Conservation (phyloP, 2,113 vertebrate species). For the Phalacrocorax brasilianus region DNA sequence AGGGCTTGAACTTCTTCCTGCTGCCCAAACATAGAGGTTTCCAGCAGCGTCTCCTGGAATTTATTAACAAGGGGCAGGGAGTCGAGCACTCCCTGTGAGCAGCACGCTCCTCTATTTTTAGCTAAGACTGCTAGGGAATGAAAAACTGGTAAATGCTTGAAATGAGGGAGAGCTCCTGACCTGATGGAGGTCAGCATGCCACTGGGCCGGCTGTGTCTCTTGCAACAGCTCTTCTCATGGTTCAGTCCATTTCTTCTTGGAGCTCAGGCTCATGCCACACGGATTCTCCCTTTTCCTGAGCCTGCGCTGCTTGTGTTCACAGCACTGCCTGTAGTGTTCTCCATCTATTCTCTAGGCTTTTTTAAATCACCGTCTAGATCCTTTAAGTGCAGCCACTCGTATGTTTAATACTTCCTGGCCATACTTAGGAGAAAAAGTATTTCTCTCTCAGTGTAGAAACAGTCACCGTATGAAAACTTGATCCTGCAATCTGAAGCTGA, state of each 20-base stretch:
- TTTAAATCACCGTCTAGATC: not conserved
- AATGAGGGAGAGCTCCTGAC: not conserved
- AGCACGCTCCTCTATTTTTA: not conserved
- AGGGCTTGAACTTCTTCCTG: not conserved
- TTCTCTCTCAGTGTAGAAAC: not conserved
- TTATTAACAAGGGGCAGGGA: not conserved
- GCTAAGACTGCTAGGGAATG: not conserved
- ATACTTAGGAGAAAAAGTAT: not conserved
- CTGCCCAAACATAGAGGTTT: not conserved
- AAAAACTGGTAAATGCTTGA: not conserved
- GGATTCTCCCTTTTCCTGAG: not conserved
- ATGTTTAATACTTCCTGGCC: not conserved
- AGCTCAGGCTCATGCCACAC: not conserved
- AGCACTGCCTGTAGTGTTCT: not conserved
- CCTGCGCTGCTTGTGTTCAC: not conserved
- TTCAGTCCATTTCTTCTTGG: not conserved
- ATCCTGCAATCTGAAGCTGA: not conserved
- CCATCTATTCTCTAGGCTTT: not conserved
- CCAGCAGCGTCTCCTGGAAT: not conserved
- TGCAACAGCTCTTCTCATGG: not conserved
- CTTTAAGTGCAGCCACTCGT: not conserved
- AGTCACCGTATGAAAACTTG: rapidly evolving
- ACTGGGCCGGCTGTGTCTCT: not conserved
- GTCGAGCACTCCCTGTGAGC: not conserved
- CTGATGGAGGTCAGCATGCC: not conserved